A percentile compares a stretch with the other conserved stretches of the same genome.
These are phyloP conservation scores for Apomyelois bistriatella DNA, from an alignment of 2,888 invertebrate genomes.

Conservation along the genomic window DNA sequence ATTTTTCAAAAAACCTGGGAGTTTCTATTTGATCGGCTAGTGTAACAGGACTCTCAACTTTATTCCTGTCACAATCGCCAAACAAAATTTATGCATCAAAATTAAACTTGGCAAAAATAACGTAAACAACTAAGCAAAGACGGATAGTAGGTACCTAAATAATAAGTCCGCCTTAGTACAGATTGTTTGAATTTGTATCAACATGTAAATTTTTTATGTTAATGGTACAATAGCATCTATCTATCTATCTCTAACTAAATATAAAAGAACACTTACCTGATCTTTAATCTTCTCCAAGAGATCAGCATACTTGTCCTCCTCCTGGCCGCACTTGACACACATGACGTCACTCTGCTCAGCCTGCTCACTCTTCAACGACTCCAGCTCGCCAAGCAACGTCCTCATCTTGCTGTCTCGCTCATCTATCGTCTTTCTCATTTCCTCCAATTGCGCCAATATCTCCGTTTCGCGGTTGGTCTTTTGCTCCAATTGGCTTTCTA, in stretches of 20 bases:
- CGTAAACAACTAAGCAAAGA: too few relatives aligned
- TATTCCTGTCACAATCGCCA: too few relatives aligned
- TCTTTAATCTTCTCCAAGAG: slow-evolving; percentile 54
- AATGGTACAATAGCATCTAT: background rate
- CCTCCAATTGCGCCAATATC: slow-evolving; percentile 79
- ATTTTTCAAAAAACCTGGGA: too few relatives aligned
- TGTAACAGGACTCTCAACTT: too few relatives aligned
- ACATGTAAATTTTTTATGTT: too few relatives aligned
- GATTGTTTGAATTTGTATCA: too few relatives aligned
- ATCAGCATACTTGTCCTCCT: slow-evolving; percentile 46
- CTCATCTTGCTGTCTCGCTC: slow-evolving; percentile 80
- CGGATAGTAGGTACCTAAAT: too few relatives aligned
- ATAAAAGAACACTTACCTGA: slow-evolving; percentile 42
- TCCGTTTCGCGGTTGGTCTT: slow-evolving; percentile 82
- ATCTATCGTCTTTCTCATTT: slow-evolving; percentile 76
- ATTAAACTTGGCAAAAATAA: too few relatives aligned
- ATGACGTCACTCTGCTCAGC: slow-evolving; percentile 58
- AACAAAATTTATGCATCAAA: too few relatives aligned
- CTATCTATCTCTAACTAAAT: background rate
- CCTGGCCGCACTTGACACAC: slow-evolving; percentile 48
- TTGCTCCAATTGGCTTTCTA: slow-evolving; percentile 87
- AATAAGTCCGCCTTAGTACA: too few relatives aligned
- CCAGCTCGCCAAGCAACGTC: slow-evolving; percentile 74
- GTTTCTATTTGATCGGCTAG: too few relatives aligned
- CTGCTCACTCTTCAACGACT: slow-evolving; percentile 68